These are phyloP conservation scores for Australoheros scitulus DNA, from an alignment of 2,113 vertebrate genomes.

Conservation along the genomic window DNA sequence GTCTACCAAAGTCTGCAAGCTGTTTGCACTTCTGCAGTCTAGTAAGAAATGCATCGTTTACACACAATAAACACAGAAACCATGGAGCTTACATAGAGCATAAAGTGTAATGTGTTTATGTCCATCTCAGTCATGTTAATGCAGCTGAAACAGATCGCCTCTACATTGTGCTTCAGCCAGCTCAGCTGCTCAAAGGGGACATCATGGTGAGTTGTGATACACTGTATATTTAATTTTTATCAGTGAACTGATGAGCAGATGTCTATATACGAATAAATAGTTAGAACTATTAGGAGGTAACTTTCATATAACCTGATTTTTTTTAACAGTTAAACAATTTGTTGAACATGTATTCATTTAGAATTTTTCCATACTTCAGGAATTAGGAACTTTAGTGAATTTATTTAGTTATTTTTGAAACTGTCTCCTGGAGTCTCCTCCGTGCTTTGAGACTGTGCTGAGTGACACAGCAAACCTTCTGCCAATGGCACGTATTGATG, in stretches of 20 bases:
- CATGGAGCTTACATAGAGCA: background rate
- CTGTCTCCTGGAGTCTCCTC: too few species aligned
- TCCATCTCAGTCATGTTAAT: slow-evolving; percentile 78
- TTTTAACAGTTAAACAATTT: background rate
- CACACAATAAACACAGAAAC: background rate
- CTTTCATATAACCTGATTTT: too few species aligned
- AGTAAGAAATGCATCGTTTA: slow-evolving; percentile 82
- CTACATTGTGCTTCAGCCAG: slow-evolving; percentile 87
- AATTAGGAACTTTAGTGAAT: background rate
- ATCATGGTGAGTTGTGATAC: slow-evolving; percentile 84
- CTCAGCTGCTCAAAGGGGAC: slow-evolving; percentile 93
- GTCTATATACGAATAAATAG: background rate
- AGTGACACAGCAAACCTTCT: too few species aligned
- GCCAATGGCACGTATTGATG: too few species aligned
- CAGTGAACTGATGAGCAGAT: background rate
- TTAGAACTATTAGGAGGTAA: too few species aligned
- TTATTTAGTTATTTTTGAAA: too few species aligned
- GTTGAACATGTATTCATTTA: background rate
- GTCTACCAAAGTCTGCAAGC: slow-evolving; percentile 91
- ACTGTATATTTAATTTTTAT: background rate
- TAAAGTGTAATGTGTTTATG: slow-evolving; percentile 13
- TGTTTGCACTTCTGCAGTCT: slow-evolving; percentile 90
- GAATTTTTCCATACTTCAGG: background rate
- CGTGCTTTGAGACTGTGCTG: too few species aligned
- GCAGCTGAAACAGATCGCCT: slow-evolving; percentile 82